These are phyloP conservation scores for Coelogynopora nodosa DNA, from an alignment of 2,888 invertebrate species.

Conservation along the genomic window DNA sequence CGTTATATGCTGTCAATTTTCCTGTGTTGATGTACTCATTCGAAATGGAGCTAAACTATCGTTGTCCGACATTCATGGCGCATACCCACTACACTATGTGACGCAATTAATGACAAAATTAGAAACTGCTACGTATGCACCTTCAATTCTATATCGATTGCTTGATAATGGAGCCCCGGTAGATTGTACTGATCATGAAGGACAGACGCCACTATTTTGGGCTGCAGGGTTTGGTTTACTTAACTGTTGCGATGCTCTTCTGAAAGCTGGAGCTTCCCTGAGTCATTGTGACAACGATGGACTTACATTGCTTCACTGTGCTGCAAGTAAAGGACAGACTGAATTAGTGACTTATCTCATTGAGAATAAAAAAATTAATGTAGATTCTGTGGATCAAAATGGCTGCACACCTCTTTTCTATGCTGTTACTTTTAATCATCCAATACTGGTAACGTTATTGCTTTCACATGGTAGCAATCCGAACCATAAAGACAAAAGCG, in stretches of 20 bases:
- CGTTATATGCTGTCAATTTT: constrained; percentile 85
- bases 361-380: constrained; percentile 69
- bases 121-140: constrained; percentile 11
- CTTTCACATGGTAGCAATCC: constrained; percentile 84
- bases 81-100: constrained; percentile 91
- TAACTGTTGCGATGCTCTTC: constrained; percentile 80
- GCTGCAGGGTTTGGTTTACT: constrained; percentile 92
- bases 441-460: constrained; percentile 82
- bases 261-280: constrained; percentile 79
- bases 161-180: constrained; percentile 73
- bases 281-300: constrained; percentile 84
- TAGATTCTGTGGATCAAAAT: constrained; percentile 84
- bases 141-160: constrained; percentile 71
- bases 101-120: constrained; percentile 80
- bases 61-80: constrained; percentile 85
- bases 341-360: constrained; percentile 83
- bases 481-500: constrained; percentile 84
- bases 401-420: constrained; percentile 94
- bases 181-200: constrained; percentile 82
- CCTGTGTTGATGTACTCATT: constrained; percentile 77
- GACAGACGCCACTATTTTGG: constrained; percentile 89
- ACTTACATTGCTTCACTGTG: constrained; percentile 90
- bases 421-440: constrained; percentile 89
- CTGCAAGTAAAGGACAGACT: constrained; percentile 88
- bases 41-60: constrained; percentile 79